A percentile compares a stretch with the other conserved stretches of the same genome.
These are phyloP conservation scores for Hydrochoerus hydrochaeris DNA, from an alignment of 2,113 vertebrate genomes.

Conservation along the genomic window DNA sequence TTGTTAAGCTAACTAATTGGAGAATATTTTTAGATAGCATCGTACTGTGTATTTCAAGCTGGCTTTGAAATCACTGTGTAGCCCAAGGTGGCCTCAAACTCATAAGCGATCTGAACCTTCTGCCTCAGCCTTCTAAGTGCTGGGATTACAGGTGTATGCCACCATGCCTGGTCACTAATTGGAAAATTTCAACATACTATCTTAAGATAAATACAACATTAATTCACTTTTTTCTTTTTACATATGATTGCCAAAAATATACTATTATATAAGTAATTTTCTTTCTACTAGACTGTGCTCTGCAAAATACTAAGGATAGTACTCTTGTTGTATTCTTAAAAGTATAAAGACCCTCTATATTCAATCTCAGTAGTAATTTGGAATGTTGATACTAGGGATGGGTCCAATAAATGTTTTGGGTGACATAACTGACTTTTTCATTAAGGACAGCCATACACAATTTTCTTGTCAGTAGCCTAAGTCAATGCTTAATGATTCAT, in stretches of 20 bases:
- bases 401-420: neutral
- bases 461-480: neutral
- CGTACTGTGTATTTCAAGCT: neutral
- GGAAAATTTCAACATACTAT: neutral
- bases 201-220: neutral
- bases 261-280: neutral
- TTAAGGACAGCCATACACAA: neutral
- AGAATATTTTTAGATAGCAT: neutral
- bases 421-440: neutral
- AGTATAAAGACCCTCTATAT: neutral
- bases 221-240: neutral
- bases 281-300: neutral
- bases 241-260: neutral
- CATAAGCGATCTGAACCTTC: neutral
- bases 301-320: neutral
- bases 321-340: neutral
- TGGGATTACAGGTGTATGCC: neutral
- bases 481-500: neutral
- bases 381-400: neutral
- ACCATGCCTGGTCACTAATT: neutral
- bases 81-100: neutral
- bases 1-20: neutral
- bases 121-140: neutral
- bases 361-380: neutral
- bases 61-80: neutral